Evolutionary conservation across 2,113 vertebrate species (phyloP).

Genomic region (Xiphias gladius): DNA sequence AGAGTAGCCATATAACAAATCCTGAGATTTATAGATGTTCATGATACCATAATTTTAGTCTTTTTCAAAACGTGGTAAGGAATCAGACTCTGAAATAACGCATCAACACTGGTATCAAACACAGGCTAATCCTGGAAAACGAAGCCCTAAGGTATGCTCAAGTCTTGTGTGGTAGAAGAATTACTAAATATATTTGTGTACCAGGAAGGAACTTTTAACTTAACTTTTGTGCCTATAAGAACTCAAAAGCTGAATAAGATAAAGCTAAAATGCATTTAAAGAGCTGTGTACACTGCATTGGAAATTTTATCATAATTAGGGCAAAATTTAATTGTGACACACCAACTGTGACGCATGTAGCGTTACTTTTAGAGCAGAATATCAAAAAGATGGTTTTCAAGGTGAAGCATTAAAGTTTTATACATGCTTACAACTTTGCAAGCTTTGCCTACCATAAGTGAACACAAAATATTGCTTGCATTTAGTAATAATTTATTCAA

Average conservation of each 20-base stretch:
- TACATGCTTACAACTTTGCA: slow-evolving; percentile 11
- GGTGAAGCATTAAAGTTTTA: slow-evolving; percentile 51
- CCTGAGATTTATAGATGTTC: slow-evolving; percentile 5
- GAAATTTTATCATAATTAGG: background rate
- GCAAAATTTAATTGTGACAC: slow-evolving; percentile 9
- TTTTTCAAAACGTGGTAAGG: slow-evolving; percentile 7
- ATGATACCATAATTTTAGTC: background rate
- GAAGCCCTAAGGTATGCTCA: background rate
- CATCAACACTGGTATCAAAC: slow-evolving; percentile 22
- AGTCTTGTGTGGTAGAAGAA: background rate
- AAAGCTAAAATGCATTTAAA: slow-evolving; percentile 30
- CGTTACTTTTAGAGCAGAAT: background rate
- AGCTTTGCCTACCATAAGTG: background rate
- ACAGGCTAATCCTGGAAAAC: slow-evolving; percentile 14
- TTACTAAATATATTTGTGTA: background rate
- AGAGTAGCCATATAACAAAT: background rate
- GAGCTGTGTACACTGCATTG: slow-evolving; percentile 6
- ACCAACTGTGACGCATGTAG: background rate
- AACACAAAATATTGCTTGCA: background rate
- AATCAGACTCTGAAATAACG: background rate
- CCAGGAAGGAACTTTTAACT: background rate
- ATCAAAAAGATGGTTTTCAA: slow-evolving; percentile 3
- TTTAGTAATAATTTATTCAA: background rate
- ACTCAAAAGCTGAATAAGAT: slow-evolving; percentile 25
- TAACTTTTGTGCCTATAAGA: background rate